Evolutionary conservation across 2,113 vertebrate genomes (phyloP).

Genomic region (Halcyon senegalensis): DNA sequence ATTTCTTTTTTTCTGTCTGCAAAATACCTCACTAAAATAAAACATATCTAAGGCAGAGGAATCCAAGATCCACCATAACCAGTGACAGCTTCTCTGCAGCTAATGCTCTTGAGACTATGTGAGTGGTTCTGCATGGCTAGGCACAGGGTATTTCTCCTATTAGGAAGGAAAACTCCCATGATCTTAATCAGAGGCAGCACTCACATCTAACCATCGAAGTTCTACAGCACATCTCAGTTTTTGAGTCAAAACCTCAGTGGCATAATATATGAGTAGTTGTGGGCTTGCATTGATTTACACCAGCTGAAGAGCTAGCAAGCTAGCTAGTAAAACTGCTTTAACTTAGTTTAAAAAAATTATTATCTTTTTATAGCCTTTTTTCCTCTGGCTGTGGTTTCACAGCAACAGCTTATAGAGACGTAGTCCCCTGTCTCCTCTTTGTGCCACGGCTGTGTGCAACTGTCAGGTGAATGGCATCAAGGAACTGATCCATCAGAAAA

Average conservation of each 20-base stretch:
- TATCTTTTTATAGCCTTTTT: background rate
- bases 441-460: background rate
- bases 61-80: background rate
- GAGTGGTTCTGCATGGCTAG: background rate
- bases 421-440: background rate
- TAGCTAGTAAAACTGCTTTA: background rate
- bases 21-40: background rate
- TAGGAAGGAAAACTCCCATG: background rate
- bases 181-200: background rate
- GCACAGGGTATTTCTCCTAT: background rate
- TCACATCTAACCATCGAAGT: background rate
- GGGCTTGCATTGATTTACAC: background rate
- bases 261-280: rapidly evolving
- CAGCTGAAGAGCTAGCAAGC: background rate
- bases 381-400: background rate
- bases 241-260: background rate
- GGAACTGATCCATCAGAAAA: background rate
- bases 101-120: background rate
- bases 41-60: background rate
- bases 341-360: background rate
- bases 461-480: background rate
- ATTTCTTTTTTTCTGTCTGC: background rate
- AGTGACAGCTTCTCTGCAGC: background rate
- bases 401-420: background rate
- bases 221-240: background rate